Evolutionary conservation across 2,113 vertebrate genomes (phyloP), one percentile per base, ranked within the genome.

Genomic region (Bettongia penicillata): DNA sequence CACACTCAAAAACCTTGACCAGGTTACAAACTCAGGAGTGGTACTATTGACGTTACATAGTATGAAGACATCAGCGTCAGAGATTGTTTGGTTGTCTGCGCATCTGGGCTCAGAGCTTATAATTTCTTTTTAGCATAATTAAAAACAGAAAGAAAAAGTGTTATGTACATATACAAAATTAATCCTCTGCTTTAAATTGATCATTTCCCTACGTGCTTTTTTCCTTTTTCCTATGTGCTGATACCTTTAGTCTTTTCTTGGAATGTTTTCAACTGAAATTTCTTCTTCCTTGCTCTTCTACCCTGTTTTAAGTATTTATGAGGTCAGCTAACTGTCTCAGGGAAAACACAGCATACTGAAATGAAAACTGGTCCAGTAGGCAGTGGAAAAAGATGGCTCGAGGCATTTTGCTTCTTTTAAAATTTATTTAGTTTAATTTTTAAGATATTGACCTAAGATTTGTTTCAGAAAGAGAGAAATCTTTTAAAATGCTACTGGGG

Each of bases 241-340:
- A 51, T 53, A 52, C 51, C 51, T 92, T 91, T 49, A 90, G 8
- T 94, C 10, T 93, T 94, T 96, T 95, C 31, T 51, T 49, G 89
- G 37, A n/a, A 23, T 91, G 9, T 11, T 91, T 95, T 95, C 51
- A 91, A 55, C 4, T 93, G 47, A 68, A 50, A 91, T 52, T 95
- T 94, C 31, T 92, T 92, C 16, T 93, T 91, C 26, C 9, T 31
- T 96, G 23, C 0, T 50, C 12, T 95, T 93, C 48, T 93, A 11
- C 12, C 53, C 8, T 93, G 25, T 25, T 90, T 97, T 91, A 92
- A 96, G 53, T 90, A 93, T 95, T 92, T 94, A 31, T 89, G 61
- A 93, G 12, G 22, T 84, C 52, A 90, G 16, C 51, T 95, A 43
- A 91, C 5, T 91, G 5, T 93, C 90, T 95, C 92, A 94, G 51